Conservation (phyloP, 2,888 invertebrate species). For the Aradus depressus region DNA sequence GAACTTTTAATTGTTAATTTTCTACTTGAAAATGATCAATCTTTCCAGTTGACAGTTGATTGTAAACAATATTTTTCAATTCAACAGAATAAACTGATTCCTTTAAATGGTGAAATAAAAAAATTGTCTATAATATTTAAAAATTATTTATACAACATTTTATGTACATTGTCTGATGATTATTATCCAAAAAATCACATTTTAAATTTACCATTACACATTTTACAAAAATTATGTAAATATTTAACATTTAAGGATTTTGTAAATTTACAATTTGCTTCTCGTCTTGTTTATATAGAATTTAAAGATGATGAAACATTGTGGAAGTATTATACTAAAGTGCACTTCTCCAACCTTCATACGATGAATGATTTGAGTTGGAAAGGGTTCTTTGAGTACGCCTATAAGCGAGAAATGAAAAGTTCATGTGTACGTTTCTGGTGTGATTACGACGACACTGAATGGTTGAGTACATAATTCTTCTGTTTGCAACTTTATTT, state of each 20-base stretch:
- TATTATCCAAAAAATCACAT: constrained; percentile 6
- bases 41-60: background rate
- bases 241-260: constrained; percentile 1
- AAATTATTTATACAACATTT: constrained; percentile 7
- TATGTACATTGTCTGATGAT: background rate
- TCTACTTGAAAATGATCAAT: background rate
- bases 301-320: constrained; percentile 19
- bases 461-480: too few relatives aligned
- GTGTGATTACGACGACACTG: too few relatives aligned
- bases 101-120: background rate
- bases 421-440: too few relatives aligned
- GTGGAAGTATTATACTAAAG: constrained; percentile 25
- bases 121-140: constrained; percentile 1
- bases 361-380: too few relatives aligned
- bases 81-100: background rate
- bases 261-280: constrained; percentile 2
- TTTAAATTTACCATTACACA: constrained; percentile 6
- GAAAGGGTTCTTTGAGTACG: too few relatives aligned
- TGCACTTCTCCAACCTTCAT: too few relatives aligned
- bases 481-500: too few relatives aligned
- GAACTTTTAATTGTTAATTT: constrained; percentile 8
- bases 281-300: constrained; percentile 14
- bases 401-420: too few relatives aligned
- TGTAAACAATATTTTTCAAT: background rate
- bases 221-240: constrained; percentile 3